Conservation (phyloP, 2,797 vertebrate species). For the Enteromius treurensis region DNA sequence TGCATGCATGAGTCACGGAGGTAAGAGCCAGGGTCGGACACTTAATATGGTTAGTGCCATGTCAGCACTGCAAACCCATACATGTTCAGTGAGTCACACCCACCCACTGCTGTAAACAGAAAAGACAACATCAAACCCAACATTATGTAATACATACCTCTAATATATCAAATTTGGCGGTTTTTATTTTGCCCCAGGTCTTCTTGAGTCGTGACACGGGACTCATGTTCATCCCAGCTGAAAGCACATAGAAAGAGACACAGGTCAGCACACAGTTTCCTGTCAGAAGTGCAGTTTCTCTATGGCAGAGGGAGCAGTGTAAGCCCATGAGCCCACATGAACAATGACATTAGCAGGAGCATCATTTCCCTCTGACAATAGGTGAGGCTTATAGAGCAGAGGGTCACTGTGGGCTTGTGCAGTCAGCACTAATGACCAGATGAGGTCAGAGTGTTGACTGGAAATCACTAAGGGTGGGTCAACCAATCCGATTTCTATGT, state of each 20-base stretch:
- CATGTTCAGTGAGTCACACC: slow-evolving; percentile 23
- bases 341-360: slow-evolving; percentile 57
- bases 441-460: slow-evolving; percentile 51
- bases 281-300: slow-evolving; percentile 44
- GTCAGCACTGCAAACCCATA: slow-evolving; percentile 21
- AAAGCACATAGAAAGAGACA: slow-evolving; percentile 52
- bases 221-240: slow-evolving; percentile 98
- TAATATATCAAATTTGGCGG: slow-evolving; percentile 91
- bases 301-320: slow-evolving; percentile 21
- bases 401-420: slow-evolving; percentile 31
- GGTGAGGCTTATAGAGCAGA: slow-evolving; percentile 65
- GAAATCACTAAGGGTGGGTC: slow-evolving; percentile 23
- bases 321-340: slow-evolving; percentile 4
- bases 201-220: slow-evolving; percentile 94
- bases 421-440: slow-evolving; percentile 47
- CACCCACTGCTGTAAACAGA: slow-evolving; percentile 18
- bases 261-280: slow-evolving; percentile 63
- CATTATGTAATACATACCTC: slow-evolving; percentile 77
- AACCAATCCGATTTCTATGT: slow-evolving; percentile 27
- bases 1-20: slow-evolving; percentile 38
- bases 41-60: slow-evolving; percentile 6
- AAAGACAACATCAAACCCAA: background rate
- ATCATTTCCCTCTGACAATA: slow-evolving; percentile 54
- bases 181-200: slow-evolving; percentile 96
- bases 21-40: slow-evolving; percentile 11